phyloP scores from a whole-genome alignment of 1,140 invertebrate genomes.

The Neoseiulus cucumeris region DNA sequence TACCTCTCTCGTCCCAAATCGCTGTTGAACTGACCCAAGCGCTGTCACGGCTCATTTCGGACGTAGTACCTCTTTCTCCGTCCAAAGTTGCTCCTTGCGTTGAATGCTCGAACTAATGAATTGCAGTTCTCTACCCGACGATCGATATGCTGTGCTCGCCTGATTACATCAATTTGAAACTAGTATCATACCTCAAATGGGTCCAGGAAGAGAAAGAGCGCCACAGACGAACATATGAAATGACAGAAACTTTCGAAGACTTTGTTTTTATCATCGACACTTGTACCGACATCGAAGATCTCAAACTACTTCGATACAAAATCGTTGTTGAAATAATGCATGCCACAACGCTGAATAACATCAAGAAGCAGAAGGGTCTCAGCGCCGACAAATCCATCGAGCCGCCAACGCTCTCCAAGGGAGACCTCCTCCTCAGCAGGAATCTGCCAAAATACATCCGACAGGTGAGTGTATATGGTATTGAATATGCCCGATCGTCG shows the following conservation, averaged over 20 bases:
- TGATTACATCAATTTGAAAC: slow-evolving; percentile 71
- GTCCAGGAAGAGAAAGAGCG: slow-evolving; percentile 48
- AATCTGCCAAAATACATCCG: slow-evolving; percentile 37
- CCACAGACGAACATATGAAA: slow-evolving; percentile 57
- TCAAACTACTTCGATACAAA: slow-evolving; percentile 63
- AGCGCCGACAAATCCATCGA: slow-evolving; percentile 32
- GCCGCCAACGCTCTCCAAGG: slow-evolving; percentile 29
- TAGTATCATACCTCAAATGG: slow-evolving; percentile 58
- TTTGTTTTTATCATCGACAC: slow-evolving; percentile 63
- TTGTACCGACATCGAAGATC: slow-evolving; percentile 52
- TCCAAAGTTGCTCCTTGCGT: background rate
- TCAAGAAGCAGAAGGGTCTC: slow-evolving; percentile 58
- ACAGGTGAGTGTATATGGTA: slow-evolving; percentile 38
- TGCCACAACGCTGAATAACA: slow-evolving; percentile 67
- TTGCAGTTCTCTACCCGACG: slow-evolving; percentile 55
- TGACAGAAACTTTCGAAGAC: slow-evolving; percentile 70
- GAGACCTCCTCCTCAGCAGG: slow-evolving; percentile 32
- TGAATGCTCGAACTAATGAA: background rate
- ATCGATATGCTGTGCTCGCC: slow-evolving; percentile 66
- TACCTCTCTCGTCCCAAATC: slow-evolving; percentile 12
- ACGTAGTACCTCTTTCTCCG: too few species aligned
- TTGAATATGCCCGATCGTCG: too few species aligned
- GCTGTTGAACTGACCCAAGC: too few species aligned
- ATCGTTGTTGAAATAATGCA: slow-evolving; percentile 82
- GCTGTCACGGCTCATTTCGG: too few species aligned